Evolutionary conservation across 2,888 invertebrate species (phyloP).

Genomic region (Athripsodes cinereus): DNA sequence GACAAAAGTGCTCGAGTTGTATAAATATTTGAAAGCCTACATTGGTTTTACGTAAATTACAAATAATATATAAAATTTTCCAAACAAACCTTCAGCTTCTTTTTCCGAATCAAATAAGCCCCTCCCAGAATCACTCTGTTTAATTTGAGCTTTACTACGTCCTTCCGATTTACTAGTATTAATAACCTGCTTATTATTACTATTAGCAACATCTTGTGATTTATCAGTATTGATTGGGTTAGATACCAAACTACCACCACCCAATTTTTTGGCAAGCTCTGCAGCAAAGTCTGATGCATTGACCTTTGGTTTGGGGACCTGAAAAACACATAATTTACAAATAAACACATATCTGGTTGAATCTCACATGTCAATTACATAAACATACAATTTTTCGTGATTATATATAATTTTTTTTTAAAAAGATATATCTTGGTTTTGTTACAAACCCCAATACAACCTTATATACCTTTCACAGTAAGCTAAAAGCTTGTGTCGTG

Average conservation of each 20-base stretch:
- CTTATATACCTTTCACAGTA: too few relatives aligned
- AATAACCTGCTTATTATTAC: background rate
- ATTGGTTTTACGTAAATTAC: too few relatives aligned
- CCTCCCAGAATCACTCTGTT: background rate
- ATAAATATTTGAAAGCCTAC: too few relatives aligned
- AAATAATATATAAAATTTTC: background rate
- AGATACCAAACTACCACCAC: constrained; percentile 31
- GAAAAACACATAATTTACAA: too few relatives aligned
- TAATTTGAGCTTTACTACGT: background rate
- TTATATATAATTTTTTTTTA: too few relatives aligned
- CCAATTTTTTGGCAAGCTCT: constrained; percentile 54
- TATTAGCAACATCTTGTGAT: background rate
- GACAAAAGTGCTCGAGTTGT: too few relatives aligned
- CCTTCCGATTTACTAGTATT: background rate
- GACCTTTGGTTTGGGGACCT: background rate
- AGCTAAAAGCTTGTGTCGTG: too few relatives aligned
- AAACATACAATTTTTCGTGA: too few relatives aligned
- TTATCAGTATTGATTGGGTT: background rate
- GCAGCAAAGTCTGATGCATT: constrained; percentile 51
- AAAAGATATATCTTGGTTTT: too few relatives aligned
- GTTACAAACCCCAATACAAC: too few relatives aligned
- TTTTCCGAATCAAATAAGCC: background rate
- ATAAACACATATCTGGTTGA: too few relatives aligned
- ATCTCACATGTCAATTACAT: too few relatives aligned
- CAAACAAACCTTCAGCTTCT: background rate